Percentiles rank a stretch among this genome's conserved stretches.
Conservation (phyloP, 2,888 invertebrate genomes). For the Seira sanloemensis region DNA sequence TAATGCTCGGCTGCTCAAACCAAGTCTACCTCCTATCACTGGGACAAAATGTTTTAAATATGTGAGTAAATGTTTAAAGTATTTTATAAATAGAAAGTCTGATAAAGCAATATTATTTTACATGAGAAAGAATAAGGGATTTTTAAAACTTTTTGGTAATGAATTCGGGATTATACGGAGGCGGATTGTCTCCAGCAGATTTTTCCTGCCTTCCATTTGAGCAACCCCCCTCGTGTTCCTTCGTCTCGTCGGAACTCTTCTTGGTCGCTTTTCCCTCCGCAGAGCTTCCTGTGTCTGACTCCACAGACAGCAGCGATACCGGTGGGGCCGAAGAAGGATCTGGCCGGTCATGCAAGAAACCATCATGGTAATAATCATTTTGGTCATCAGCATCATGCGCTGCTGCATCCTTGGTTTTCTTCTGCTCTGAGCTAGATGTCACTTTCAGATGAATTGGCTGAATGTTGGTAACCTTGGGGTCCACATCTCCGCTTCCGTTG, state of each 20-base stretch:
- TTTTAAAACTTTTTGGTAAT: too few species aligned
- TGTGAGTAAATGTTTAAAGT: too few species aligned
- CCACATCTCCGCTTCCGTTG: not conserved
- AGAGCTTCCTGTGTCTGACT: conserved; percentile 34
- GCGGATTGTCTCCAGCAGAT: conserved; percentile 13
- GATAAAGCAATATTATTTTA: too few species aligned
- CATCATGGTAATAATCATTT: conserved; percentile 18
- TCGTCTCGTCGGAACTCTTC: not conserved
- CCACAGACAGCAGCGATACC: conserved; percentile 44
- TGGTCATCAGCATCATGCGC: not conserved
- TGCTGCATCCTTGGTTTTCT: not conserved
- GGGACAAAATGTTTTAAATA: too few species aligned
- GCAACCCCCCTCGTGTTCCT: not conserved
- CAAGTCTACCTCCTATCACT: too few species aligned
- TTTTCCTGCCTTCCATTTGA: not conserved
- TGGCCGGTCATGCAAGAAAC: not conserved
- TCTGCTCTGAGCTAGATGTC: conserved; percentile 19
- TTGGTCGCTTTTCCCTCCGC: not conserved
- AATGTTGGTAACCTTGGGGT: conserved; percentile 39
- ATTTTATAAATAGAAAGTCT: too few species aligned
- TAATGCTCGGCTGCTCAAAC: too few species aligned
- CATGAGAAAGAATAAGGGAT: too few species aligned
- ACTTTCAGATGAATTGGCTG: conserved; percentile 54
- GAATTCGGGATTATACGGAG: conserved; percentile 48
- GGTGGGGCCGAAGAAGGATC: conserved; percentile 13